Base-by-base conservation (phyloP, 2,888 invertebrate species). In the Eugnorisma glareosa region DNA sequence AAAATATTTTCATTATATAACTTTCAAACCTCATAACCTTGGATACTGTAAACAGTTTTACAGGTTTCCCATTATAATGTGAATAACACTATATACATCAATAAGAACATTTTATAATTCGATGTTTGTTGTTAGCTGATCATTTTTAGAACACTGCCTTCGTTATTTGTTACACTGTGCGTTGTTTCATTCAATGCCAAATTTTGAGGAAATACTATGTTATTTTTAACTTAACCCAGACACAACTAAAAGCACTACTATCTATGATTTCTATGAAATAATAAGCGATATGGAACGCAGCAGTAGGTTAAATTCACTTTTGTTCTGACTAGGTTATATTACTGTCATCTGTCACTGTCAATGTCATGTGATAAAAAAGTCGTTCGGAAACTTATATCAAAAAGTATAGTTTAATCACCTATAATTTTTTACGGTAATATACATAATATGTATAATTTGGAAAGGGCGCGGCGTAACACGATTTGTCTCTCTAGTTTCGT, bases 1-100 rank as follows among this genome's bases (percentile, higher is more conserved):
- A 85, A 87, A 91, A 81, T 85, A 86, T 83, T 89, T 85, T 80
- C 90, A 92, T 93, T 93, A 93, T 92, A 90, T 93, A 93, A 91
- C 89, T 89, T 80, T 77, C 73, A 87, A 85, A 77, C 67, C 73
- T 77, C 81, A 82, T 88, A 90, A 89, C 91, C 90, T 91, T 89
- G 90, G 64, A 73, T 63, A 77, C 69, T 79, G 70, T 81, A 79
- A 75, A 87, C 77, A 83, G 76, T 83, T 77, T 75, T 77, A 81
- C 51, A 74, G 73, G 13, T 82, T 81, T 82, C 75, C 40, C 74
- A 86, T 64, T 54, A 45, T 18, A 75, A 51, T 40, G 21, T 75
- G 70, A 77, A 68, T 61, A 68, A 75, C 64, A 70, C 6, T 73
- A 57, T 24, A n/a, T 37, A 45, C 35, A 75, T 66, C 70, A 45